phyloP scores from a whole-genome alignment of 2,113 vertebrate genomes.

The Phyllostomus discolor region DNA sequence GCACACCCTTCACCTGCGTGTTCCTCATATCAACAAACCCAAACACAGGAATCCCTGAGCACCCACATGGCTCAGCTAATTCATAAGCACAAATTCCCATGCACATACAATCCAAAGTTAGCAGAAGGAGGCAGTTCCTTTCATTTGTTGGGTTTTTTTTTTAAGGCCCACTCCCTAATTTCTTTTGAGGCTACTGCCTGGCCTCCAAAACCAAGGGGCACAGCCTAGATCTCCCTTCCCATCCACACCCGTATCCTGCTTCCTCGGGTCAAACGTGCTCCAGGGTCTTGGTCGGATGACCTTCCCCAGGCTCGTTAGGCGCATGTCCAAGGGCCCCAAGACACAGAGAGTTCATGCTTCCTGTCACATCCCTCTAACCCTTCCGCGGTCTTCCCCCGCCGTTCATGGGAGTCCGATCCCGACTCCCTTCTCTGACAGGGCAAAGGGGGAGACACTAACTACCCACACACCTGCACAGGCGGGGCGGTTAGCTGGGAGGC shows the following conservation, averaged over 20 bases:
- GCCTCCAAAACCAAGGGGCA: not conserved
- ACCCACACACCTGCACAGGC: not conserved
- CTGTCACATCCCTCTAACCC: not conserved
- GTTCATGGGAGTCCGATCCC: not conserved
- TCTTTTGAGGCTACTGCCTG: not conserved
- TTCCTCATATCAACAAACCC: slow-evolving; percentile 37
- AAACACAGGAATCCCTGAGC: slow-evolving; percentile 14
- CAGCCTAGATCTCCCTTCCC: not conserved
- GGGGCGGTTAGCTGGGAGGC: not conserved
- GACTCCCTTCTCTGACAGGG: not conserved
- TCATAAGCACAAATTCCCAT: slow-evolving; percentile 49
- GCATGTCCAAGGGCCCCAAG: not conserved
- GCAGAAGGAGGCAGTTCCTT: slow-evolving; percentile 21
- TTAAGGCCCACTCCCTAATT: slow-evolving; percentile 16
- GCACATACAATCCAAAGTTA: slow-evolving; percentile 48
- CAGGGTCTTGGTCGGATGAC: not conserved
- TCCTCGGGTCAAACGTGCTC: not conserved
- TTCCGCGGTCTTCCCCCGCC: not conserved
- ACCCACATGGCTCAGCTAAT: slow-evolving; percentile 57
- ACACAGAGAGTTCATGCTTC: too few species aligned
- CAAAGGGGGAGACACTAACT: not conserved
- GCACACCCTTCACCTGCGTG: slow-evolving; percentile 45
- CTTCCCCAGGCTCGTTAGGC: not conserved
- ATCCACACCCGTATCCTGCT: not conserved
- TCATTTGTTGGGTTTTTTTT: not conserved